Conservation (phyloP, 1,140 invertebrate genomes). For the Drosophila paulistorum region DNA sequence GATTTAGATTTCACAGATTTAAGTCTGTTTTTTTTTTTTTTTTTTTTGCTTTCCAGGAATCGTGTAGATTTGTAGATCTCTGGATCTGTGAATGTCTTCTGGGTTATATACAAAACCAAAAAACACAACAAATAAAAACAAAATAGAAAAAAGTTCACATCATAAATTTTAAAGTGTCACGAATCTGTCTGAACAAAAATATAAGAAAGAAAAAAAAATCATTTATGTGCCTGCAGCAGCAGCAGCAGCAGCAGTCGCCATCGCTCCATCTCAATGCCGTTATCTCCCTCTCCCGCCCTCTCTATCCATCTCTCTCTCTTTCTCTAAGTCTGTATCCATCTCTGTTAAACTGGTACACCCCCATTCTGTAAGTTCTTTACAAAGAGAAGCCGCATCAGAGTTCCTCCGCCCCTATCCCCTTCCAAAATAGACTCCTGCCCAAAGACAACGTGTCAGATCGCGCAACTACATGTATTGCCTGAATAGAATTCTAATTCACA, state of each 20-base stretch:
- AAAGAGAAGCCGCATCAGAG: constrained; percentile 72
- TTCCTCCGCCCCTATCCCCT: constrained; percentile 7
- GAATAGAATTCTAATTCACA: constrained; percentile 72
- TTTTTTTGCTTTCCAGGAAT: constrained; percentile 62
- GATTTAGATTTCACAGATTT: constrained; percentile 80
- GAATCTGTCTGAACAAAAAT: constrained; percentile 61
- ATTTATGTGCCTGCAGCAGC: constrained; percentile 73
- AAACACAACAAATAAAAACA: constrained; percentile 31
- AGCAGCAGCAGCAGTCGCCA: constrained; percentile 48
- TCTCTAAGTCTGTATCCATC: constrained; percentile 5
- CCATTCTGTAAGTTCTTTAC: constrained; percentile 31
- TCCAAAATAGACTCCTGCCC: neutral
- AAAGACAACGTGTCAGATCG: constrained; percentile 50
- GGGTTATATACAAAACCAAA: constrained; percentile 20
- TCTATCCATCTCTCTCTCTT: constrained; percentile 2
- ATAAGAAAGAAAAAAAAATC: constrained; percentile 48
- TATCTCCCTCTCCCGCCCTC: constrained; percentile 13
- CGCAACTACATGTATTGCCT: constrained; percentile 35
- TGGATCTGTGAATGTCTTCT: constrained; percentile 1
- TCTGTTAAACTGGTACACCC: constrained; percentile 27
- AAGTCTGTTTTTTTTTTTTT: too few relatives aligned
- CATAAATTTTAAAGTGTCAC: constrained; percentile 82
- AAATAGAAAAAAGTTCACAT: constrained; percentile 74
- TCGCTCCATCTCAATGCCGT: constrained; percentile 17
- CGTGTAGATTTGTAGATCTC: constrained; percentile 57